Base-by-base conservation (phyloP, 2,888 invertebrate species). In the Anodontia alba region DNA sequence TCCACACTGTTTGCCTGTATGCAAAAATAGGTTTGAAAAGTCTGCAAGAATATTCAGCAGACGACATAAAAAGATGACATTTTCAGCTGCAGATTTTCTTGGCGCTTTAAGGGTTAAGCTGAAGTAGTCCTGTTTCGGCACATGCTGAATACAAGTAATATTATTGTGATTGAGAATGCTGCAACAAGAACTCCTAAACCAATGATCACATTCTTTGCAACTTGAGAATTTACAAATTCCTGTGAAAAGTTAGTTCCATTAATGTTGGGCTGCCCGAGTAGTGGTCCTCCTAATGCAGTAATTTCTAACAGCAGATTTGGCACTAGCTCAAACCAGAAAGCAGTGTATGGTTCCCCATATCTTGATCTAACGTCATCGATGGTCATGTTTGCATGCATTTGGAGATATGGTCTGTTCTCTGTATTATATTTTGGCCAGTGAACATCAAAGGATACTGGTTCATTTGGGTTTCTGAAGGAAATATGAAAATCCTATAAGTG, bases 381-480 rank as follows among this genome's bases (percentile, higher is more conserved):
- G 26, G 78, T 72, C 83, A 83, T 78, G 31, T 80, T 80, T n/a
- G 75, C 69, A 1, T 76, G 69, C 15, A 83, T 62, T 49, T 62
- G 68, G 8, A 83, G 62, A 49, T 62, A 80, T 15, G 78, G 78
- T 0, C 80, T 74, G 3, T 72, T 73, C 17, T 68, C 76, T 10
- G 36, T 15, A 33, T 72, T 71, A 51, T 80, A 83, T 17, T 38
- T 62, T 36, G 80, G 78, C 83, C 83, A 83, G n/a, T 66, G 29
- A 23, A 69, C 71, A 15, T 57, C 33, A 20, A 83, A 38, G 20
- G 73, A 66, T n/a, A 46, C 26, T 20, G 83, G 83, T 26, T 66
- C 70, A 75, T 80, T 83, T 12, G 83, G 80, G 51, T 80, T 62
- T 20, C 83, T 83, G 83, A 54, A 80, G 76, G 42, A n/a, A 69